Conservation (phyloP, 2,888 invertebrate genomes). For the Lissocephala sabroskyi region DNA sequence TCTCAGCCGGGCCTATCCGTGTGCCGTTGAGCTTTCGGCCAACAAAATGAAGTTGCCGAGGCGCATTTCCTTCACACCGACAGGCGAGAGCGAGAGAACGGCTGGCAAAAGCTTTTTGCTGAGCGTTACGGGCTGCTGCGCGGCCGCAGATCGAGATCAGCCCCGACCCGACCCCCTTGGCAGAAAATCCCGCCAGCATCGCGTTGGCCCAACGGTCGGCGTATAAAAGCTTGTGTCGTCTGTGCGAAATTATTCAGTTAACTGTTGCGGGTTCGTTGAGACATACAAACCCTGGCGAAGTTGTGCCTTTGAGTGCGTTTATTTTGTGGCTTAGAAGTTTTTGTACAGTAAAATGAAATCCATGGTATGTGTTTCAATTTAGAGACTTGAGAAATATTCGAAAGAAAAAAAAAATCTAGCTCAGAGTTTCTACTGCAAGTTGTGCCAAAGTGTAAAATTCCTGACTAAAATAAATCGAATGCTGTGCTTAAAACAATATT, state of each 20-base stretch:
- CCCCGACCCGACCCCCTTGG: slow-evolving; percentile 11
- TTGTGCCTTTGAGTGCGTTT: slow-evolving; percentile 39
- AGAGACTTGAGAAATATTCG: slow-evolving; percentile 16
- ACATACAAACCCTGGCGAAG: slow-evolving; percentile 60
- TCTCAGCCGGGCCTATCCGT: slow-evolving; percentile 25
- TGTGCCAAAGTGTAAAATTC: slow-evolving; percentile 8
- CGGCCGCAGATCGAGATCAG: neutral
- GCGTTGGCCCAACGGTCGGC: slow-evolving; percentile 37
- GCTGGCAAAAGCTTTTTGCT: neutral
- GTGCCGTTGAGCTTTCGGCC: slow-evolving; percentile 31
- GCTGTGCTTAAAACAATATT: too few relatives aligned
- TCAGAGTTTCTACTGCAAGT: neutral
- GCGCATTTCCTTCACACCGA: neutral
- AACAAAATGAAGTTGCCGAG: neutral
- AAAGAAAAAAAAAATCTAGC: slow-evolving; percentile 10
- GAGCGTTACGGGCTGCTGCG: slow-evolving; percentile 4
- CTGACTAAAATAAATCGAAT: too few relatives aligned
- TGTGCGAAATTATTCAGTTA: slow-evolving; percentile 72
- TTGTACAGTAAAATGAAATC: slow-evolving; percentile 70
- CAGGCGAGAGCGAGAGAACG: neutral
- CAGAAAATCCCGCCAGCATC: slow-evolving; percentile 31
- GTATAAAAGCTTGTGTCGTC: slow-evolving; percentile 71
- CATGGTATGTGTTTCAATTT: slow-evolving; percentile 67
- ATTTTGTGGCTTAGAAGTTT: slow-evolving; percentile 25
- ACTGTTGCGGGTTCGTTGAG: slow-evolving; percentile 72